Evolutionary conservation across 2,888 invertebrate species (phyloP).

Genomic region (Brenthis ino): DNA sequence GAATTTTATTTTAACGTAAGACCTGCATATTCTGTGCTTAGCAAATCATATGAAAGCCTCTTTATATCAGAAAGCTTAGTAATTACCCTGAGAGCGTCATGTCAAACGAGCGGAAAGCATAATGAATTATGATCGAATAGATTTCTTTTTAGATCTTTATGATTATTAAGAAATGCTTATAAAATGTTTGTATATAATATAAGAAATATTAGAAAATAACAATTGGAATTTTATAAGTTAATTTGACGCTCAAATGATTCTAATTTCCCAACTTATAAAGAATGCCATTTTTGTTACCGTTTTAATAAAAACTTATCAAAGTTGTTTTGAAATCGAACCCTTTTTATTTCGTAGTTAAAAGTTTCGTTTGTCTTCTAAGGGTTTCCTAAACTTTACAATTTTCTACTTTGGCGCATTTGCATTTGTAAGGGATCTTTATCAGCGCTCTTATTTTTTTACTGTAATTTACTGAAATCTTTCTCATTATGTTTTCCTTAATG

Average conservation of each 20-base stretch:
- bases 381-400: conserved; percentile 41
- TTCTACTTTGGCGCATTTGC: conserved; percentile 36
- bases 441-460: background rate
- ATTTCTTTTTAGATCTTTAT: too few species aligned
- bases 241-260: too few species aligned
- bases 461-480: background rate
- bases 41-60: conserved; percentile 23
- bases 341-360: conserved; percentile 60
- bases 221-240: too few species aligned
- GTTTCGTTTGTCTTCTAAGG: conserved; percentile 50
- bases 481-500: background rate
- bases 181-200: too few species aligned
- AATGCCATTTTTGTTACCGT: background rate
- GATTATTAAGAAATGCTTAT: too few species aligned
- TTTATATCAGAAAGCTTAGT: conserved; percentile 24
- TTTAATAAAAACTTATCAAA: conserved; percentile 26
- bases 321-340: conserved; percentile 34
- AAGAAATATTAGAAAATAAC: too few species aligned
- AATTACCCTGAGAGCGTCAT: conserved; percentile 10
- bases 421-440: conserved; percentile 38
- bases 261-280: too few species aligned
- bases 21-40: background rate
- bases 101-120: background rate
- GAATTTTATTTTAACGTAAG: background rate
- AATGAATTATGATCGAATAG: background rate